These are phyloP conservation scores for Cossypha polioptera DNA, from an alignment of 2,797 vertebrate species.

Conservation along the genomic window DNA sequence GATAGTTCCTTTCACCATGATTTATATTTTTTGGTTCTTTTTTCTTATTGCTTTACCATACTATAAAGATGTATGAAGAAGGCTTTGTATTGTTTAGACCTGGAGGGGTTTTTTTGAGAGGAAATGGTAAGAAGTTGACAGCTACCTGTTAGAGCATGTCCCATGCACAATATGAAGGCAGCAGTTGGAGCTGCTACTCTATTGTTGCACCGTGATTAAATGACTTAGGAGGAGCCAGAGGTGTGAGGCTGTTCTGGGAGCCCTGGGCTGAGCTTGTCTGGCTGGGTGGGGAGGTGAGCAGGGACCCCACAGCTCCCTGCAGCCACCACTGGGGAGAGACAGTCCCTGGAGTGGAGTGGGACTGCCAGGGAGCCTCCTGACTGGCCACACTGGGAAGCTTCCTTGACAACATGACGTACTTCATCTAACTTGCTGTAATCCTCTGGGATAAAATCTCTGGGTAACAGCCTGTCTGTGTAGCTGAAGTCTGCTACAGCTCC, in stretches of 20 bases:
- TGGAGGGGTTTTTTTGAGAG: fast-evolving
- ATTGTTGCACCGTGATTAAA: neutral
- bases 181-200: neutral
- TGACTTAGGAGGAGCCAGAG: neutral
- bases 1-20: neutral
- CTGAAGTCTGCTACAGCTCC: neutral
- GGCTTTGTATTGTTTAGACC: neutral
- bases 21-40: neutral
- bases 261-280: neutral
- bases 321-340: neutral
- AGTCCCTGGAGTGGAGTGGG: neutral
- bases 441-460: neutral
- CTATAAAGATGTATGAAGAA: neutral
- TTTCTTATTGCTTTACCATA: neutral
- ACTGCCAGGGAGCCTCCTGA: neutral
- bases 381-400: neutral
- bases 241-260: neutral
- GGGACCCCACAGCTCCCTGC: neutral
- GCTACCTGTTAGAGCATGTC: neutral
- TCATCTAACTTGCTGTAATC: neutral
- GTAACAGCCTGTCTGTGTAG: neutral
- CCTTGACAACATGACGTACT: neutral
- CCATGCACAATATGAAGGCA: too few species aligned
- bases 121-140: neutral
- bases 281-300: neutral